Conservation (phyloP, 2,797 vertebrate species). For the Argentina silus region DNA sequence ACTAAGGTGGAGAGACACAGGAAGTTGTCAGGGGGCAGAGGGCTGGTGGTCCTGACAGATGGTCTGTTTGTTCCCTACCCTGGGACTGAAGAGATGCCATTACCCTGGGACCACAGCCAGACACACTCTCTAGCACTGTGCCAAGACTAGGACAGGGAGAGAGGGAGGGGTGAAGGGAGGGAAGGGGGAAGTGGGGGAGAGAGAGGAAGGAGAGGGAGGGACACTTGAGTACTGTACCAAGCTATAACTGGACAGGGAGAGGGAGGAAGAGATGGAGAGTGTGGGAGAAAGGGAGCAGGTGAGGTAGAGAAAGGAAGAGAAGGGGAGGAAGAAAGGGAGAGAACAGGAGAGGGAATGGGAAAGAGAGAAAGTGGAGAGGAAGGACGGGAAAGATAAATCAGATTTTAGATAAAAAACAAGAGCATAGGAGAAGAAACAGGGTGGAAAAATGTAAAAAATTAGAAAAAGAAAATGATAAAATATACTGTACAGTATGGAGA, state of each 20-base stretch:
- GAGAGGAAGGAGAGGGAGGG: no score
- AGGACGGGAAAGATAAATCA: no score
- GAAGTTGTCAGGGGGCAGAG: constrained; percentile 34
- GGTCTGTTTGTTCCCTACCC: constrained; percentile 67
- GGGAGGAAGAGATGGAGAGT: not conserved
- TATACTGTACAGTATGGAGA: no score
- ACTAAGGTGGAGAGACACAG: constrained; percentile 16
- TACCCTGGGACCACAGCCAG: constrained; percentile 69
- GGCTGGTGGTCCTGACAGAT: constrained; percentile 67
- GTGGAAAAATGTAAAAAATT: not conserved
- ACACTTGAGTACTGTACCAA: not conserved
- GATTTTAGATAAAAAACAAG: no score
- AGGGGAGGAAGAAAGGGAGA: constrained; percentile 1
- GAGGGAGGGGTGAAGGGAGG: no score
- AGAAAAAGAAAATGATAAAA: not conserved
- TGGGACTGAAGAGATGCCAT: constrained; percentile 69
- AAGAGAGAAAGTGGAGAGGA: not conserved
- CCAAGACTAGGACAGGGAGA: no score
- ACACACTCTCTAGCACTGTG: no score
- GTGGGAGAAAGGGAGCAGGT: constrained; percentile 1
- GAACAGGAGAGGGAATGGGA: not conserved
- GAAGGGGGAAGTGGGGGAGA: no score
- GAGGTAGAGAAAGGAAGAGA: constrained; percentile 11
- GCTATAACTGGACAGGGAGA: not conserved
- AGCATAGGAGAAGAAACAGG: no score